Base-by-base conservation (phyloP, 2,888 invertebrate species). In the Drosophila setosimentum region DNA sequence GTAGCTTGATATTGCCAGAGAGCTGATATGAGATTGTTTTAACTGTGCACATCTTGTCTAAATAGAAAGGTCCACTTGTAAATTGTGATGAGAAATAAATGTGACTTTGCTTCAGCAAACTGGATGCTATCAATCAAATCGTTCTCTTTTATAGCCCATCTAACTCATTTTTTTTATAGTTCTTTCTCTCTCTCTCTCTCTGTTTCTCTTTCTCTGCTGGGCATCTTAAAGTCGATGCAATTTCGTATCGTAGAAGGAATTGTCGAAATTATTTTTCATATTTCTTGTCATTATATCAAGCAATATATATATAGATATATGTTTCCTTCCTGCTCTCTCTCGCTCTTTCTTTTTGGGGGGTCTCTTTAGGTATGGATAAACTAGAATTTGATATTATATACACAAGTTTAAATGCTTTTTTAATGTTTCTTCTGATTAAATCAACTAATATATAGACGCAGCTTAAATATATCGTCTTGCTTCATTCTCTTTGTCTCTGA, bases 1-100 rank as follows among this genome's bases (percentile, higher is more conserved):
- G 60, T 68, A 40, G 53, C 69, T 67, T 60, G 40, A 40, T 29
- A 33, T 64, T 11, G 33, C 27, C 27, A 49, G 49, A 49, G 49
- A 49, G 49, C 10, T 49, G 29, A 29, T n/a, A 6, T 3, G 18
- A 49, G 10, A 27, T 49, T 24, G 8, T 16, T 16, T 16, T 16
- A 45, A 45, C 16, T 24, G 24, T n/a, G 11, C 42, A 11, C 42
- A 11, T n/a, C 10, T 42, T 42, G n/a, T 16, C 24, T 16, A 8
- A 45, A 45, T 45, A 29, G 6, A 18, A 35, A 18, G 18, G 7
- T 35, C 6, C 18, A 18, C 24, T 13, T 45, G 1, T 5, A 18
- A 49, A 49, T 27, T 49, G 18, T 18, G 18, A 27, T 49, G 5
- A 49, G 49, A 49, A 2, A 18, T 18, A 49, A 18, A 49, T 27